Conservation (phyloP, 2,113 vertebrate genomes). For the Phrynosoma blainvillii region DNA sequence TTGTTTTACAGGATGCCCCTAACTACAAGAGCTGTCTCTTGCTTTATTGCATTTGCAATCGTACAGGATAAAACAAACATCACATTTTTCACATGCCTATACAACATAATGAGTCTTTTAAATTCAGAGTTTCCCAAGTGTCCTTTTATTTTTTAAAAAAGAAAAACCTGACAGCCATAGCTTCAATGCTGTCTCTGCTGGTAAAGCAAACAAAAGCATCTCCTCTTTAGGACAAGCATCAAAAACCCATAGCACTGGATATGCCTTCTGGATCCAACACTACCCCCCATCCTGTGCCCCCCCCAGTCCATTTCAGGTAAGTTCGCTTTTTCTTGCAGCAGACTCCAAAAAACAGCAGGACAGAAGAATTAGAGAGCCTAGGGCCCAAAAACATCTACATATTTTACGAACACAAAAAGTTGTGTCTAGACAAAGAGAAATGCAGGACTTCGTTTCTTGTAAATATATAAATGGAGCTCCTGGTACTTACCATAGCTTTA, state of each 20-base stretch:
- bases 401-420: conserved; percentile 15
- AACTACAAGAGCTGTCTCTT: not conserved
- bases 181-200: not conserved
- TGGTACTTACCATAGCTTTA: not conserved
- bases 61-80: not conserved
- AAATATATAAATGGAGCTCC: not conserved
- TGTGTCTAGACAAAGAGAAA: not conserved
- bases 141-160: not conserved
- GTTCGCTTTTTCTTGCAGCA: not conserved
- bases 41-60: not conserved
- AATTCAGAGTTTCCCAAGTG: not conserved
- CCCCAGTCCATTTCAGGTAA: not conserved
- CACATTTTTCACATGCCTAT: conserved; percentile 1
- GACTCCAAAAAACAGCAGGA: not conserved
- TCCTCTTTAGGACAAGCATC: not conserved
- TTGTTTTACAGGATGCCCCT: not conserved
- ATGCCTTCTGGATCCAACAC: not conserved
- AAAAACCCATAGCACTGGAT: not conserved
- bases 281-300: not conserved
- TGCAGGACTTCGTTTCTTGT: not conserved
- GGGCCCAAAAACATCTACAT: not conserved
- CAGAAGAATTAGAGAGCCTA: not conserved
- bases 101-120: not conserved
- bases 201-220: not conserved
- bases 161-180: not conserved